These are phyloP conservation scores for Radopholus similis DNA, from an alignment of 1,140 invertebrate species.

Conservation along the genomic window DNA sequence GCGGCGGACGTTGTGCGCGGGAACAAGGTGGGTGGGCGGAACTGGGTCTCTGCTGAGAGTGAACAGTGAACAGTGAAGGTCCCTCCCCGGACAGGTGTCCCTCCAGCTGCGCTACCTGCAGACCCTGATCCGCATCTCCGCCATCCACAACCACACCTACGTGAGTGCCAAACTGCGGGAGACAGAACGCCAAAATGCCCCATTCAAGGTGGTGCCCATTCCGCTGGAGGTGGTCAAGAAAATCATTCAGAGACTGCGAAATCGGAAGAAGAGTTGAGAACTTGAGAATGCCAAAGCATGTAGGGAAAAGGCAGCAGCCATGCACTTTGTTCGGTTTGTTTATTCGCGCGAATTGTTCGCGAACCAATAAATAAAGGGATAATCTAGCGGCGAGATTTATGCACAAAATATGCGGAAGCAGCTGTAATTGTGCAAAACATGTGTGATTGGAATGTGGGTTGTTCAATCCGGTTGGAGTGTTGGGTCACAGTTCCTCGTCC, in stretches of 20 bases:
- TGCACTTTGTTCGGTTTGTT: too few relatives aligned
- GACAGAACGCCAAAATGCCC: background rate
- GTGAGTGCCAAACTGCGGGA: conserved; percentile 60
- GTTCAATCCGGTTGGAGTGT: too few relatives aligned
- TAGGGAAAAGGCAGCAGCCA: too few relatives aligned
- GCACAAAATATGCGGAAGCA: too few relatives aligned
- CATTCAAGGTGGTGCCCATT: conserved; percentile 33
- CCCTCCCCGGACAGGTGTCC: conserved; percentile 46
- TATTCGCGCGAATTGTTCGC: too few relatives aligned
- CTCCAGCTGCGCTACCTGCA: conserved; percentile 60
- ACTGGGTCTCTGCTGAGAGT: conserved; percentile 48
- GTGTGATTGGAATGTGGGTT: too few relatives aligned
- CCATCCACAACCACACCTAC: conserved; percentile 66
- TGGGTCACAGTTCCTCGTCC: conserved; percentile 18
- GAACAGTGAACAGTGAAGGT: too few relatives aligned
- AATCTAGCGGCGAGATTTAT: too few relatives aligned
- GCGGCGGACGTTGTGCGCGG: conserved; percentile 78
- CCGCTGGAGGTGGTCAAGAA: conserved; percentile 40
- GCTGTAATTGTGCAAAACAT: too few relatives aligned
- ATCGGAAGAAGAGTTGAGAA: too few relatives aligned
- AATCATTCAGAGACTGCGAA: conserved; percentile 29
- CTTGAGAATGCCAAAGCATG: too few relatives aligned
- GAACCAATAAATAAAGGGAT: too few relatives aligned
- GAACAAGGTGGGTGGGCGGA: conserved; percentile 44
- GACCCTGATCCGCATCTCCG: conserved; percentile 63